Percentiles rank a stretch among this genome's conserved stretches.
phyloP scores from a whole-genome alignment of 2,797 vertebrate genomes.

The Coranthus polyacanthus region DNA sequence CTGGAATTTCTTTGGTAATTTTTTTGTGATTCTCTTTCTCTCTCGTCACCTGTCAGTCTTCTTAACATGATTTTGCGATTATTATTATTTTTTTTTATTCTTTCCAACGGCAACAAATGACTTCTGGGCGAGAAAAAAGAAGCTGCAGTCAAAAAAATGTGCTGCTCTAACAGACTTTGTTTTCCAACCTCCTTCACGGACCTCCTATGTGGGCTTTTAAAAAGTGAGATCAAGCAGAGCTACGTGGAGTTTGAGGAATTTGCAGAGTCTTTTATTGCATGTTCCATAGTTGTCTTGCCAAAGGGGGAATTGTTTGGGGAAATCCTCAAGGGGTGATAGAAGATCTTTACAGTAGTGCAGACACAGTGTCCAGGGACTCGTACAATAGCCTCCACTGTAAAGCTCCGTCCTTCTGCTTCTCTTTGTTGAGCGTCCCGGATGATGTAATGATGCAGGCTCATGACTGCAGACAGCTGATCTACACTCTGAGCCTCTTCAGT shows the following conservation, averaged over 20 bases:
- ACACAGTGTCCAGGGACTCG: background rate
- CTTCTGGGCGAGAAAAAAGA: conserved; percentile 1
- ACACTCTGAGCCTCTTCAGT: conserved; percentile 50
- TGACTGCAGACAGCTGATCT: conserved; percentile 76
- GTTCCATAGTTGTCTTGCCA: conserved; percentile 16
- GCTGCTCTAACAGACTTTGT: conserved; percentile 5
- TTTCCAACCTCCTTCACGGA: background rate
- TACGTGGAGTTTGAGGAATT: background rate
- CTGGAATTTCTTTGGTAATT: too few relatives aligned
- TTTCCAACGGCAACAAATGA: too few relatives aligned
- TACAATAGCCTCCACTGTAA: conserved; percentile 55
- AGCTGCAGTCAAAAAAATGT: background rate
- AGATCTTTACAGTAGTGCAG: conserved; percentile 15
- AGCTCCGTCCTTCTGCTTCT: conserved; percentile 11
- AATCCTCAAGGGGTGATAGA: conserved; percentile 11
- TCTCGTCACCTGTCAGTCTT: too few relatives aligned
- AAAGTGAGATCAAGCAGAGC: conserved; percentile 16
- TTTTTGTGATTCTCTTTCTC: too few relatives aligned
- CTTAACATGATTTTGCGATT: too few relatives aligned
- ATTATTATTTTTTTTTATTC: too few relatives aligned
- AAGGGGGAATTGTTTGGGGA: conserved; percentile 33
- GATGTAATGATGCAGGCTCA: conserved; percentile 71
- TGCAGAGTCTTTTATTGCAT: conserved; percentile 18
- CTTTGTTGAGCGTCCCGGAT: conserved; percentile 54
- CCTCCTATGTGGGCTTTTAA: conserved; percentile 7